These are phyloP conservation scores for Apamea epomidion DNA, from an alignment of 2,888 invertebrate species.

Conservation along the genomic window DNA sequence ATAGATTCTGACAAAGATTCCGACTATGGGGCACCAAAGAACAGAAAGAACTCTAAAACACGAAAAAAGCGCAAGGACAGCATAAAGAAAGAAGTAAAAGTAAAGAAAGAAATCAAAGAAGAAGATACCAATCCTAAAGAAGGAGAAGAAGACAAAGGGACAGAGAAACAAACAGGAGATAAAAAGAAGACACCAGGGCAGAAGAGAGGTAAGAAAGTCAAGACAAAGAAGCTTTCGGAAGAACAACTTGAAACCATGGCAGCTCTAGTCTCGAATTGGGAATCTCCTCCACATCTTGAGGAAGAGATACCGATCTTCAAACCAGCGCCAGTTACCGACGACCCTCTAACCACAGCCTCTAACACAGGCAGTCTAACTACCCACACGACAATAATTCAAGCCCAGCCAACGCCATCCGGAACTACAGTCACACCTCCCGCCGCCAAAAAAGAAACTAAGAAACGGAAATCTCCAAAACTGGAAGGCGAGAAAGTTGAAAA, in stretches of 20 bases:
- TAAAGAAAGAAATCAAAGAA: slow-evolving; percentile 64
- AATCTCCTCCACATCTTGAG: slow-evolving; percentile 80
- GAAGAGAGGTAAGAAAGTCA: slow-evolving; percentile 72
- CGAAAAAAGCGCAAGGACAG: slow-evolving; percentile 77
- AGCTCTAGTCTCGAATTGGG: slow-evolving; percentile 82
- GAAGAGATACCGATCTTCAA: slow-evolving; percentile 66
- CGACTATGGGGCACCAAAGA: slow-evolving; percentile 82
- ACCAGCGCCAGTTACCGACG: slow-evolving; percentile 38
- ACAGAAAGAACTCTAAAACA: slow-evolving; percentile 73
- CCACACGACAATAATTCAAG: slow-evolving; percentile 8
- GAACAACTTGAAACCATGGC: slow-evolving; percentile 82
- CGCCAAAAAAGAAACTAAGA: slow-evolving; percentile 77
- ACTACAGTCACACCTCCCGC: slow-evolving; percentile 29
- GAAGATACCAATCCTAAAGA: slow-evolving; percentile 65
- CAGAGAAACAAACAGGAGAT: slow-evolving; percentile 63
- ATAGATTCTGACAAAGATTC: slow-evolving; percentile 88
- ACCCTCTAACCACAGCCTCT: slow-evolving; percentile 65
- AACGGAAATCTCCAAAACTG: slow-evolving; percentile 75
- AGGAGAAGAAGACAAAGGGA: slow-evolving; percentile 61
- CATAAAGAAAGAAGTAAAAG: slow-evolving; percentile 74
- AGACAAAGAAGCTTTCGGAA: slow-evolving; percentile 81
- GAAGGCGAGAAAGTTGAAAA: slow-evolving; percentile 71
- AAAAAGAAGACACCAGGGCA: slow-evolving; percentile 61
- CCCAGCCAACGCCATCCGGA: slow-evolving; percentile 1
- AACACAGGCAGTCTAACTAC: slow-evolving; percentile 20